Conservation (phyloP, 2,797 vertebrate species). For the Sebastes oblongus region DNA sequence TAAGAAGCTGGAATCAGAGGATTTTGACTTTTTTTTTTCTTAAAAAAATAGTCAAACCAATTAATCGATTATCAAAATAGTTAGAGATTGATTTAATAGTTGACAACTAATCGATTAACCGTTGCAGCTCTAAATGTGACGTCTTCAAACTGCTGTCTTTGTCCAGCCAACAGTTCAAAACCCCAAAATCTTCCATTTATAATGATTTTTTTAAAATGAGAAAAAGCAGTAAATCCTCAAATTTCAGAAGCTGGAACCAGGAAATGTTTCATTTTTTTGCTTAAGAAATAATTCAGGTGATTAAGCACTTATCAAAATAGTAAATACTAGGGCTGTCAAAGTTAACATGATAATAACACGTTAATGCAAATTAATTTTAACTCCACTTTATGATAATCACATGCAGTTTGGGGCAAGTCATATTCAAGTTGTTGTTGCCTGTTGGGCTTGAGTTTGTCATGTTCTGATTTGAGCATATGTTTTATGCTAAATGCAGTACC, state of each 20-base stretch:
- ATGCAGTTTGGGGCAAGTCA: no score
- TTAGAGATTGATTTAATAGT: neutral
- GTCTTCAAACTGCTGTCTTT: neutral
- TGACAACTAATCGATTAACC: neutral
- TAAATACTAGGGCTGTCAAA: neutral
- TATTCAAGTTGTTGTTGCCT: no score
- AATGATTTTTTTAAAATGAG: neutral
- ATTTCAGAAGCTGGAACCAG: neutral
- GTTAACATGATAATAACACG: no score
- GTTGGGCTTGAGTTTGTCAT: no score
- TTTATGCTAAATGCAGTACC: no score
- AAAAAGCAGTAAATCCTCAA: neutral
- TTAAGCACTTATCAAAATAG: neutral
- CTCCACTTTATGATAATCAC: no score
- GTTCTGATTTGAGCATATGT: no score
- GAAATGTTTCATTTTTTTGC: neutral
- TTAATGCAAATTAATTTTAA: no score
- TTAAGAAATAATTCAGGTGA: neutral
- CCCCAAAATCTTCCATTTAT: neutral
- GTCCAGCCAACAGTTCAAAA: neutral
- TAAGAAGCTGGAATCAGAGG: neutral
- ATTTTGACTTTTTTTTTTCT: neutral
- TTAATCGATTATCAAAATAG: neutral
- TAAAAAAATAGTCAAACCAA: neutral
- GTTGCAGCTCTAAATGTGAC: neutral